Percentiles rank a stretch among this genome's conserved stretches.
Evolutionary conservation across 2,113 vertebrate genomes (phyloP).

Genomic region (Alaudala cheleensis): DNA sequence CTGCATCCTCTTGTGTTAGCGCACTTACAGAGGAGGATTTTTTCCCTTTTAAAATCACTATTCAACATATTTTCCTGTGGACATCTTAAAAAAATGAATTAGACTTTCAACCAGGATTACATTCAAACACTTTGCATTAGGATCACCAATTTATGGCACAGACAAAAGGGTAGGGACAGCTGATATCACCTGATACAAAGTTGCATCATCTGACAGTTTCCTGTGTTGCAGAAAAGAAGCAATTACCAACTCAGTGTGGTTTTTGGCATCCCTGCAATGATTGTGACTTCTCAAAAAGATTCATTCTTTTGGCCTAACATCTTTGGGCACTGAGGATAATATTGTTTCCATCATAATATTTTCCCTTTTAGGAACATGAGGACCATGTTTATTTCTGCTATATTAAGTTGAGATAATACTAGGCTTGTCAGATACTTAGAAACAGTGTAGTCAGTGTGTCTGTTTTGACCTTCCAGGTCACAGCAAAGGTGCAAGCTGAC

Average conservation of each 20-base stretch:
- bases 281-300: neutral
- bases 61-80: neutral
- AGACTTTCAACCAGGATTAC: neutral
- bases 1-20: neutral
- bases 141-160: neutral
- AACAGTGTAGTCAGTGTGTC: neutral
- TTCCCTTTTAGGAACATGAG: neutral
- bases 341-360: neutral
- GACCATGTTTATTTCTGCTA: neutral
- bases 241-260: neutral
- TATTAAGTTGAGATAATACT: neutral
- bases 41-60: neutral
- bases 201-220: neutral
- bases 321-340: neutral
- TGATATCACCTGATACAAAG: neutral
- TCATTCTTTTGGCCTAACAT: neutral
- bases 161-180: neutral
- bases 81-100: neutral
- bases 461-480: constrained; percentile 9
- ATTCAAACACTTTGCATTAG: neutral
- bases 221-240: neutral
- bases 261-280: neutral
- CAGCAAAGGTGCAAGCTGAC: neutral
- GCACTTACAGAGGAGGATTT: neutral
- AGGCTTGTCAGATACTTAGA: neutral